Evolutionary conservation across 30 jellyfish, hydroid and myxozoan genomes (phyloP).

Genomic region (Mastigias papua): DNA sequence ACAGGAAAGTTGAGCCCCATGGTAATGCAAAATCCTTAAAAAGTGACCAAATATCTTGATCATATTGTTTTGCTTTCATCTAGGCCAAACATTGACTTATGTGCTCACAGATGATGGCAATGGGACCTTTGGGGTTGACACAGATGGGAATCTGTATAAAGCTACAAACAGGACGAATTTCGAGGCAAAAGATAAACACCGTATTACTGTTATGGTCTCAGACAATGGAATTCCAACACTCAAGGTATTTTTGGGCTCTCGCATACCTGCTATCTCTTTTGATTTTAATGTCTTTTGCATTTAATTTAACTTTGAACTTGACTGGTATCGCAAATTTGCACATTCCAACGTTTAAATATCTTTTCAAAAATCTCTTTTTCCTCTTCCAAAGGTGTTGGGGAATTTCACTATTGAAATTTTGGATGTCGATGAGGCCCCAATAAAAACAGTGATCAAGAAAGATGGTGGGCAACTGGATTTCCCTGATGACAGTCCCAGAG

Average conservation of each 20-base stretch:
- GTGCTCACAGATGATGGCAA: conserved; percentile 52
- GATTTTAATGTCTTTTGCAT: too few relatives aligned
- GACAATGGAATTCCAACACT: conserved; percentile 87
- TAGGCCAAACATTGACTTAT: conserved; percentile 59
- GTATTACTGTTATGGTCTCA: conserved; percentile 39
- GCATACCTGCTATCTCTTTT: too few relatives aligned
- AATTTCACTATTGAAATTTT: conserved; percentile 77
- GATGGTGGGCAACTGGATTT: conserved; percentile 61
- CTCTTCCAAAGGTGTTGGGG: conserved; percentile 19
- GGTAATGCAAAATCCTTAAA: too few relatives aligned
- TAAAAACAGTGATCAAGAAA: conserved; percentile 48
- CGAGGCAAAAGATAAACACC: conserved; percentile 52
- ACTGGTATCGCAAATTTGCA: too few relatives aligned
- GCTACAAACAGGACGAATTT: conserved; percentile 67
- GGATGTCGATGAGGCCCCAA: conserved; percentile 90
- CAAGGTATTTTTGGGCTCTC: conserved; percentile 55
- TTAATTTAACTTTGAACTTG: too few relatives aligned
- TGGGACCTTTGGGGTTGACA: conserved; percentile 72
- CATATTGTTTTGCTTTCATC: not conserved
- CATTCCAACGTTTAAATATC: not conserved
- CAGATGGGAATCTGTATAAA: conserved; percentile 50
- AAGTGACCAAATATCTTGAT: too few relatives aligned
- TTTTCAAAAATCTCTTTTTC: not conserved
- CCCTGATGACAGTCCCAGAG: conserved; percentile 66
- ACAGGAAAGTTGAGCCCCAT: too few relatives aligned